Evolutionary conservation across 2,113 vertebrate species (phyloP).

Genomic region (Euleptes europaea): DNA sequence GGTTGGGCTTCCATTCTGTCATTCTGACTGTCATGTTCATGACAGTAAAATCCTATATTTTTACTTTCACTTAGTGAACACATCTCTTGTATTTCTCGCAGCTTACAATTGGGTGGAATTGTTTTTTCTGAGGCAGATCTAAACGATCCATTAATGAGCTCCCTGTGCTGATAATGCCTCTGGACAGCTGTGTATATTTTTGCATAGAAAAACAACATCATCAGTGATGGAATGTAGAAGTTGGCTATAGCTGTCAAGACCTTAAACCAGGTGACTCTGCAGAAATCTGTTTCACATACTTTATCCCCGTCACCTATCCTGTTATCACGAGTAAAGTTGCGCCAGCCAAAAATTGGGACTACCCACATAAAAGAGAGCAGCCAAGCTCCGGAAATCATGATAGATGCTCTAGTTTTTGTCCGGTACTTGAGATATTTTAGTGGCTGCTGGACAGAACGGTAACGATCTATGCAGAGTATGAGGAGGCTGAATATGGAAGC

Average conservation of each 20-base stretch:
- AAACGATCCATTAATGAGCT: conserved; percentile 73
- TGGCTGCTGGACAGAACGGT: conserved; percentile 90
- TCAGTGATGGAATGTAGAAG: conserved; percentile 90
- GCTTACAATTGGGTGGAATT: fast-evolving
- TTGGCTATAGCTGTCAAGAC: conserved; percentile 88
- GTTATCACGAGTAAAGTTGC: conserved; percentile 66
- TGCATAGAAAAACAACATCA: conserved; percentile 93
- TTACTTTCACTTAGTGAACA: conserved; percentile 33
- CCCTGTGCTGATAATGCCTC: conserved; percentile 82
- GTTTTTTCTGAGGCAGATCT: conserved; percentile 27
- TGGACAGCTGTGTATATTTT: conserved; percentile 88
- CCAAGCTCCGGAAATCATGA: conserved; percentile 88
- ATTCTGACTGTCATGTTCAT: conserved; percentile 12
- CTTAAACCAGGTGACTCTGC: conserved; percentile 91
- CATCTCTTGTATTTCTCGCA: conserved; percentile 27
- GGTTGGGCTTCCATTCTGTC: background rate
- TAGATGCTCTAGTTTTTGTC: conserved; percentile 83
- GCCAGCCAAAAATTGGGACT: conserved; percentile 92
- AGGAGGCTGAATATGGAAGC: conserved; percentile 95
- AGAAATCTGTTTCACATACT: conserved; percentile 92
- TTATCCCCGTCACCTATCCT: conserved; percentile 52
- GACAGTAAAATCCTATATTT: conserved; percentile 25
- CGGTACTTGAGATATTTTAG: conserved; percentile 88
- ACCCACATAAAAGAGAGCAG: conserved; percentile 89
- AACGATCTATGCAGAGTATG: conserved; percentile 90